Base-by-base conservation (phyloP, 1,140 invertebrate genomes). In the Arion vulgaris region DNA sequence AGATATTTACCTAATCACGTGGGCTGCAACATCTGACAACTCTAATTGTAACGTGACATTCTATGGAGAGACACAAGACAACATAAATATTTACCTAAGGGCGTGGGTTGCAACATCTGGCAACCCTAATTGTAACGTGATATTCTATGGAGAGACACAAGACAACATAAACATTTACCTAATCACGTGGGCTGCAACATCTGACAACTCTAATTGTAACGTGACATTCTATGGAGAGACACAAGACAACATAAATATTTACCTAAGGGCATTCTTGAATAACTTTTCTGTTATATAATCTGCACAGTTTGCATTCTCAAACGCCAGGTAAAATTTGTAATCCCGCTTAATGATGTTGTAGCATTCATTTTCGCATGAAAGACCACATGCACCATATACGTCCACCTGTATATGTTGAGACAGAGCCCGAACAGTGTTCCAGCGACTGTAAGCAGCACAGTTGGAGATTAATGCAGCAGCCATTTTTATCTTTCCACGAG, bases 321-420 rank as follows among this genome's bases (percentile, higher is more conserved):
- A 87, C 26, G 77, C 72, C 34, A 85, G 66, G 76, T 84, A 85
- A 45, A 85, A 87, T 53, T 87, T 85, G 69, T 86, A 85, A 9
- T 80, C 36, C 32, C 66, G 39, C 36, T 41, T 74, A 26, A 85
- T 45, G 38, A 49, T 79, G 13, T 78, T 4, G 0, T 80, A 80
- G 57, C 80, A 85, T 23, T 32, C 53, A 19, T 38, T 57, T 28
- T 69, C 75, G 32, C 84, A 85, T 32, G 41, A 62, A 0, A 26
- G 32, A 0, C 39, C 76, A 34, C 74, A 80, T 90, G 95, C 82
- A 15, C 96, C 96, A 85, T 93, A 95, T 2, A 95, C 90, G 86
- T 95, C 95, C 7, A 89, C 83, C 5, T 57, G 34, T 17, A 88
- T 77, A 51, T 87, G 17, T 36, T 91, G 90, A 76, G 92, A 85